Conservation (phyloP, 2,888 invertebrate species). For the Nysson spinosus region DNA sequence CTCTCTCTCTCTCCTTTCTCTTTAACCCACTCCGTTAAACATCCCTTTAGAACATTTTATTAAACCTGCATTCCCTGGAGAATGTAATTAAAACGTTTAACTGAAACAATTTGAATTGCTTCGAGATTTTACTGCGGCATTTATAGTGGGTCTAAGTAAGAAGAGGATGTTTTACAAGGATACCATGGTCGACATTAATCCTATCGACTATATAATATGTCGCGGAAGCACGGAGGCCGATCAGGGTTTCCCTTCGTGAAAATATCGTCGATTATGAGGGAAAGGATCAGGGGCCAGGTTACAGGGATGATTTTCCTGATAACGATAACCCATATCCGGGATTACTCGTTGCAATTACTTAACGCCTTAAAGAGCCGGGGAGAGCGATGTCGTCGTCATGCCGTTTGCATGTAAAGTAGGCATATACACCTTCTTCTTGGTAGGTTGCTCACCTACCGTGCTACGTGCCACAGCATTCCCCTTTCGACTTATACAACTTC, state of each 20-base stretch:
- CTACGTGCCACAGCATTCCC: conserved; percentile 50
- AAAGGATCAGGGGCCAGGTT: conserved; percentile 20
- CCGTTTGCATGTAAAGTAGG: conserved; percentile 70
- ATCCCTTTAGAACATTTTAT: neutral
- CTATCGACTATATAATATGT: neutral
- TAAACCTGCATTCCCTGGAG: no score
- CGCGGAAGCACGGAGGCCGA: neutral
- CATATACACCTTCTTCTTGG: neutral
- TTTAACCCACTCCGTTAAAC: neutral
- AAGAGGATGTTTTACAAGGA: no score
- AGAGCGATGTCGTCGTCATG: conserved; percentile 43
- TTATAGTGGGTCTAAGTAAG: no score
- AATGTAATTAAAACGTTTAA: no score
- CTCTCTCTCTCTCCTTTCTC: neutral
- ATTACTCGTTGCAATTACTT: conserved; percentile 71
- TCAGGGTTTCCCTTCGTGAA: neutral
- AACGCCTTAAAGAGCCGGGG: conserved; percentile 57
- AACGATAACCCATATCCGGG: conserved; percentile 70
- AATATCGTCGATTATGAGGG: conserved; percentile 6
- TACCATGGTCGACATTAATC: no score
- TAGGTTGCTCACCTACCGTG: conserved; percentile 24
- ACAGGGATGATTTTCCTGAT: conserved; percentile 34
- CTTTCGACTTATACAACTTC: conserved; percentile 39
- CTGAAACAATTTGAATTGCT: no score
- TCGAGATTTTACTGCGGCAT: no score